Evolutionary conservation across 2,113 vertebrate species (phyloP).

Genomic region (Neofelis nebulosa): DNA sequence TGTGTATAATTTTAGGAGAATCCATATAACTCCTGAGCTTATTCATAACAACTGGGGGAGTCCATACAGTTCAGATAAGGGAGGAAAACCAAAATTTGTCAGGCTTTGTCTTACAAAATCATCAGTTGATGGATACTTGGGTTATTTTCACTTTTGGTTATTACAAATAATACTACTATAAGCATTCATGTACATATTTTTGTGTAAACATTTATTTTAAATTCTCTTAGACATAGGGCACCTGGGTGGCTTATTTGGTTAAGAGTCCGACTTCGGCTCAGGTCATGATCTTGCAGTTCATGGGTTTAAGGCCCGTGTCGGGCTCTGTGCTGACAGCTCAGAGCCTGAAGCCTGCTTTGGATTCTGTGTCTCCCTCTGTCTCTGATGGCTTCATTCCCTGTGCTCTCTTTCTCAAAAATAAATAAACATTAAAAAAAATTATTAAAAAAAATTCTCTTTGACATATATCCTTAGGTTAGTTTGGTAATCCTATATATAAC

Average conservation of each 20-base stretch:
- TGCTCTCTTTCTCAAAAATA: too few relatives aligned
- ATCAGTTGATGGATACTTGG: background rate
- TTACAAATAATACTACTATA: background rate
- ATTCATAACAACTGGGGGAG: background rate
- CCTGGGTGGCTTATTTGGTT: too few relatives aligned
- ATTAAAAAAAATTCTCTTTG: too few relatives aligned
- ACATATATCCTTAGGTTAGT: background rate
- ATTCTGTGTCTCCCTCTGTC: too few relatives aligned
- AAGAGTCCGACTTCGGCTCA: too few relatives aligned
- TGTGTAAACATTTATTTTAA: background rate
- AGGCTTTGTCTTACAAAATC: background rate
- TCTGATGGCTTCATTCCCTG: too few relatives aligned
- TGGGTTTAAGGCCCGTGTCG: too few relatives aligned
- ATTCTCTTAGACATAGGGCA: background rate
- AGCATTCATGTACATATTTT: background rate
- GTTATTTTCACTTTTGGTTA: background rate
- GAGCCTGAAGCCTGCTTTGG: too few relatives aligned
- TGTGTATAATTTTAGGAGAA: conserved; percentile 17
- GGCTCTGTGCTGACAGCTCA: too few relatives aligned
- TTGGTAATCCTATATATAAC: background rate
- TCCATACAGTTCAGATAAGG: background rate
- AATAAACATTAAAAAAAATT: too few relatives aligned
- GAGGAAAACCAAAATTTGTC: background rate
- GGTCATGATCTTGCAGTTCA: too few relatives aligned
- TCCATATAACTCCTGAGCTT: background rate